phyloP scores from a whole-genome alignment of 2,797 vertebrate species.

The Denticeps clupeoides region DNA sequence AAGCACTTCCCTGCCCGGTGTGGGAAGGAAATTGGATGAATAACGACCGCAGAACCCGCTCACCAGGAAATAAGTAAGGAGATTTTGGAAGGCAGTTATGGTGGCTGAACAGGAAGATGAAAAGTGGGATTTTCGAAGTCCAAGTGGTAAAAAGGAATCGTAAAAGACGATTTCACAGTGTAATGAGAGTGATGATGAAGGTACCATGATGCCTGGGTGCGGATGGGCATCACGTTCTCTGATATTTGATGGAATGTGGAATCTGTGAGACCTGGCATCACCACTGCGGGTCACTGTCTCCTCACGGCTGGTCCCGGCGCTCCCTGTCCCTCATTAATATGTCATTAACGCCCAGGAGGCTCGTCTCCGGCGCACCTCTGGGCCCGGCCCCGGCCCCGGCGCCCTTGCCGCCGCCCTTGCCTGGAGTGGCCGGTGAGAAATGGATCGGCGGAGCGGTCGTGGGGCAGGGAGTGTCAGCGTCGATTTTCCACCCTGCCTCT shows the following conservation, averaged over 20 bases:
- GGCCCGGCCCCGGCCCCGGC: slow-evolving; percentile 5
- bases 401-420: slow-evolving; percentile 32
- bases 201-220: background rate
- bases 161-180: too few species aligned
- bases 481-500: slow-evolving; percentile 26
- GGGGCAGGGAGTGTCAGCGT: slow-evolving; percentile 33
- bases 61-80: too few species aligned
- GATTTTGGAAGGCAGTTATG: too few species aligned
- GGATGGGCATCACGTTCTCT: background rate
- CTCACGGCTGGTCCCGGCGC: background rate
- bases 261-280: background rate
- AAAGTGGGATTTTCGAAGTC: too few species aligned
- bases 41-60: too few species aligned
- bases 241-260: background rate
- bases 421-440: background rate
- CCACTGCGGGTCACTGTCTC: slow-evolving; percentile 23
- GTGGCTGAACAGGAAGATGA: too few species aligned
- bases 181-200: background rate
- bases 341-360: slow-evolving; percentile 9
- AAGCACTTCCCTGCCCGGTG: too few species aligned
- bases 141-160: too few species aligned
- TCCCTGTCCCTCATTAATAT: background rate
- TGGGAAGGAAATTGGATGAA: too few species aligned
- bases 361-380: background rate
- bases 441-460: slow-evolving; percentile 16